phyloP scores from a whole-genome alignment of 2,797 vertebrate species.

The Mallotus villosus region DNA sequence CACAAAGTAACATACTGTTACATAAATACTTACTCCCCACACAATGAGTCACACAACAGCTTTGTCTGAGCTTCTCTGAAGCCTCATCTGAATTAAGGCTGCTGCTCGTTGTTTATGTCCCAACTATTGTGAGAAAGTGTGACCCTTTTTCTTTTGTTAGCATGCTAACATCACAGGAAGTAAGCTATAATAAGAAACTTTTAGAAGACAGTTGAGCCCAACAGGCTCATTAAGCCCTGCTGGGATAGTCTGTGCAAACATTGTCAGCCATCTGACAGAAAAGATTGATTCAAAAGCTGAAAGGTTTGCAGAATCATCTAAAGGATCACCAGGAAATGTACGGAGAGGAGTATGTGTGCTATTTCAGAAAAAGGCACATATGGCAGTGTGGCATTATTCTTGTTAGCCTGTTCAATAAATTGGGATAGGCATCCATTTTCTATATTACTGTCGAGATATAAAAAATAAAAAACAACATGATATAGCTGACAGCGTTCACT shows the following conservation, averaged over 20 bases:
- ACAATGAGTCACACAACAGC: slow-evolving; percentile 54
- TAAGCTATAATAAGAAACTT: slow-evolving; percentile 67
- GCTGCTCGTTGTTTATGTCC: slow-evolving; percentile 42
- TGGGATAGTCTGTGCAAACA: no score
- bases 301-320: no score
- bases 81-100: slow-evolving; percentile 44
- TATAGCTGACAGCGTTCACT: background rate
- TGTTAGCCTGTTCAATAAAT: background rate
- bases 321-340: no score
- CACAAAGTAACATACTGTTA: no score
- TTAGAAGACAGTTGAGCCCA: slow-evolving; percentile 68
- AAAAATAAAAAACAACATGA: background rate
- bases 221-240: slow-evolving; percentile 20
- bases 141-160: slow-evolving; percentile 66
- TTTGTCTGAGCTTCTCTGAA: no score
- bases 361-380: background rate
- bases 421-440: background rate
- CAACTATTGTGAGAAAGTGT: slow-evolving; percentile 60
- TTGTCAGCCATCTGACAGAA: no score
- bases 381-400: background rate
- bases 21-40: slow-evolving; percentile 24
- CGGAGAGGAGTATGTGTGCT: no score
- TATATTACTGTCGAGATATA: slow-evolving; percentile 1
- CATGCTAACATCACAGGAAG: slow-evolving; percentile 65
- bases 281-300: no score